These are phyloP conservation scores for Hirtodrosophila histrioides DNA, from an alignment of 2,888 invertebrate genomes.

Conservation along the genomic window DNA sequence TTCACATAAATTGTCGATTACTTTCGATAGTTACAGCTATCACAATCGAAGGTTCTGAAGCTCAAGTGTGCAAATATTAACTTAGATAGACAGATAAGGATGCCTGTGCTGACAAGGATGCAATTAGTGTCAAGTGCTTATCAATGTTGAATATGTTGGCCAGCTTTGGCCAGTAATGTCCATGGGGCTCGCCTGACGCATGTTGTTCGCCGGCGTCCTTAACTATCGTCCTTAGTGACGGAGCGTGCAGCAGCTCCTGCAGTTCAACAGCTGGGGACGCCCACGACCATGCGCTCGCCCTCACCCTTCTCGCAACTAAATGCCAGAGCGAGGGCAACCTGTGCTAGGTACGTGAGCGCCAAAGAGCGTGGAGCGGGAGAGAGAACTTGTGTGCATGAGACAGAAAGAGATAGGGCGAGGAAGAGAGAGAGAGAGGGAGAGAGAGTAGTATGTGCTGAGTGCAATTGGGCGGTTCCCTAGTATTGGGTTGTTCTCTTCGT, in stretches of 20 bases:
- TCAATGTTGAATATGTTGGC: constrained; percentile 6
- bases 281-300: constrained; percentile 14
- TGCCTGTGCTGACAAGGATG: constrained; percentile 19
- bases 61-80: too few relatives aligned
- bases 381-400: background rate
- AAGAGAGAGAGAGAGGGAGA: background rate
- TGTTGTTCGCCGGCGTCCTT: constrained; percentile 29
- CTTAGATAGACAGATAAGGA: background rate
- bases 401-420: background rate
- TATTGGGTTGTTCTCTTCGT: constrained; percentile 15
- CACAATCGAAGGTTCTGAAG: too few relatives aligned
- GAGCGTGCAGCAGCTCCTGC: constrained; percentile 28
- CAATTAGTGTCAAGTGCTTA: constrained; percentile 60
- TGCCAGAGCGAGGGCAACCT: constrained; percentile 36
- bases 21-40: too few relatives aligned
- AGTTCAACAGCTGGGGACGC: constrained; percentile 44
- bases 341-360: constrained; percentile 1
- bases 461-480: constrained; percentile 29
- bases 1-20: too few relatives aligned
- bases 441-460: constrained; percentile 12
- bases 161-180: too few relatives aligned
- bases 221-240: constrained; percentile 12
- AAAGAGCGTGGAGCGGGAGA: background rate
- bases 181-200: constrained; percentile 22
- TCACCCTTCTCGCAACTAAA: constrained; percentile 1